Base-by-base conservation (phyloP, 2,797 vertebrate genomes). In the Sparus aurata region DNA sequence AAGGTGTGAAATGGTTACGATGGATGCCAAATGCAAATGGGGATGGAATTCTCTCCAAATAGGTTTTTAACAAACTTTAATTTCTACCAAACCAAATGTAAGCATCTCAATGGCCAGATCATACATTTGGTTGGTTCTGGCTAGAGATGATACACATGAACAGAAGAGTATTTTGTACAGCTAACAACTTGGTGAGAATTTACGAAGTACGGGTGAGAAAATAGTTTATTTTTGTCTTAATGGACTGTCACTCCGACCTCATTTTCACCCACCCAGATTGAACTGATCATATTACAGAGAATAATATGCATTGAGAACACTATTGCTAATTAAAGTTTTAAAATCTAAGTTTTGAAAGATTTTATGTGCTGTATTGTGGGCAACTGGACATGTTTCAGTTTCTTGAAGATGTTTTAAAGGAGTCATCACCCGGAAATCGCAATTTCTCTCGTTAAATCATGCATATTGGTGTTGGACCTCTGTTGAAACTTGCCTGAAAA, bases 1-100 rank as follows among this genome's bases (percentile, higher is more conserved):
- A 46, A 72, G 52, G 73, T 76, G 70, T 60, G 17, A 73, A 80
- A 65, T 61, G 13, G 17, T 57, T 62, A 58, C 54, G 52, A 41
- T 3, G 0, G 20, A 25, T 47, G 5, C 2, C 11, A 62, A 49
- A 61, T 45, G 15, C 22, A 69, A 69, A 52, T 49, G 2, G 8
- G 34, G 41, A 30, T 55, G 20, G 76, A 79, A 67, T 4, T 16
- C 30, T 54, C 12, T 27, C 11, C 25, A 65, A 45, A 30, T 47
- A 17, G 50, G 43, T 53, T 34, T 47, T 22, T n/a, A 22, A 73
- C 0, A 72, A 1, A 58, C 54, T 22, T 47, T 17, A 30, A 11
- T 23, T 67, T 20, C 16, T 7, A 11, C 7, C 38, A 17, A 18
- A 7, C 47, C 1, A 23, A 11, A 61, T 3, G 11, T 3, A 15